Percentiles rank a stretch among this genome's conserved stretches.
phyloP scores from a whole-genome alignment of 2,888 invertebrate species.

The Calephelis perditalis region DNA sequence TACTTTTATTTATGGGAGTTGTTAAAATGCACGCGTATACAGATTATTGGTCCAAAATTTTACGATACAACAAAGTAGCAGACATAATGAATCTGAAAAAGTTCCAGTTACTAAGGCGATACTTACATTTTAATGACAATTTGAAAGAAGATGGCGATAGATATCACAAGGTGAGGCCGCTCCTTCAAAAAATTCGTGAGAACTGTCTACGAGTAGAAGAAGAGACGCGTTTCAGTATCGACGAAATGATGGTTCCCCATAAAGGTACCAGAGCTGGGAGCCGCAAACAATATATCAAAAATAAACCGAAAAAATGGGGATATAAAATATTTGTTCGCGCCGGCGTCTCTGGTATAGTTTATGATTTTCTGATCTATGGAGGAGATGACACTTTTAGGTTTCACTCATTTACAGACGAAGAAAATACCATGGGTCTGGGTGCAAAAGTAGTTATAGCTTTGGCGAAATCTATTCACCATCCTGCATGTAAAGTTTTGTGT shows the following conservation, averaged over 20 bases:
- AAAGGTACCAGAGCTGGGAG: conserved; percentile 34
- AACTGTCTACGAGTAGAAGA: conserved; percentile 26
- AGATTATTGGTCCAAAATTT: conserved; percentile 18
- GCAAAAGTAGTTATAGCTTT: conserved; percentile 33
- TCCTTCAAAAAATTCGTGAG: conserved; percentile 22
- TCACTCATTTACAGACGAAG: conserved; percentile 17
- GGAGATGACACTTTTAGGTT: conserved; percentile 29
- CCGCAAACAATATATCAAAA: conserved; percentile 33
- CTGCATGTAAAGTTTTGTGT: conserved; percentile 21
- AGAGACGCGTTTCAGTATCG: conserved; percentile 25
- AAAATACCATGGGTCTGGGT: conserved; percentile 30
- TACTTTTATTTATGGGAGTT: conserved; percentile 20
- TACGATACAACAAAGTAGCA: conserved; percentile 11
- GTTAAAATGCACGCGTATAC: conserved; percentile 19
- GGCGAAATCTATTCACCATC: conserved; percentile 26
- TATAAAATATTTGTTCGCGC: conserved; percentile 8
- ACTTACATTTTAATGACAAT: conserved; percentile 14
- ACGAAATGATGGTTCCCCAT: conserved; percentile 34
- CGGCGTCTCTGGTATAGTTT: conserved; percentile 21
- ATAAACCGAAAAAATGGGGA: conserved; percentile 31
- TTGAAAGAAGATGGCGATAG: conserved; percentile 26
- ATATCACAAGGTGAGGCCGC: conserved; percentile 24
- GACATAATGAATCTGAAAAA: conserved; percentile 13
- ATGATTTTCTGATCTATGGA: conserved; percentile 33
- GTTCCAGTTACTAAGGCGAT: conserved; percentile 14